A percentile compares a stretch with the other conserved stretches of the same genome.
Conservation (phyloP, 2,888 invertebrate species). For the Carabus problematicus region DNA sequence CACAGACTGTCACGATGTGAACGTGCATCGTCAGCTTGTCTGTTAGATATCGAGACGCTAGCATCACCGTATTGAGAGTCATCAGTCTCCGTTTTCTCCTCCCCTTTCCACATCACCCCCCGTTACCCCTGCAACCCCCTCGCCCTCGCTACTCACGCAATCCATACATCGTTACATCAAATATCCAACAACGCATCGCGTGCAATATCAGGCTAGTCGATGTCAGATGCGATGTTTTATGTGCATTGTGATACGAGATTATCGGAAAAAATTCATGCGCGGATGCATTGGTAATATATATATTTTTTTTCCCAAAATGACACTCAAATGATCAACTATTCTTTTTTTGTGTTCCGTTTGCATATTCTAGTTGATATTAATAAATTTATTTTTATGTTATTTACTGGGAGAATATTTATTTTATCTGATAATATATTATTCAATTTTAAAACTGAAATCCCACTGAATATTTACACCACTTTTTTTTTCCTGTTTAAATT, state of each 20-base stretch:
- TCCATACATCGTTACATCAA: slow-evolving; percentile 15
- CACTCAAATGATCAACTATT: too few relatives aligned
- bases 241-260: slow-evolving; percentile 24
- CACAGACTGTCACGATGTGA: neutral
- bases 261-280: slow-evolving; percentile 20
- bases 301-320: too few relatives aligned
- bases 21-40: slow-evolving; percentile 31
- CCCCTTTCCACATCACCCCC: neutral
- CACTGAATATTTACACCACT: too few relatives aligned
- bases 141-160: neutral
- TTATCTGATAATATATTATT: too few relatives aligned
- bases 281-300: neutral
- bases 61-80: neutral
- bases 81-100: neutral
- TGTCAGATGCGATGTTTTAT: slow-evolving; percentile 29
- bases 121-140: neutral
- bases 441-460: too few relatives aligned
- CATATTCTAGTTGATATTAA: too few relatives aligned
- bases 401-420: too few relatives aligned
- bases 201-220: slow-evolving; percentile 32
- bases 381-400: too few relatives aligned
- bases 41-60: slow-evolving; percentile 27
- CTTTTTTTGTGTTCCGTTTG: too few relatives aligned
- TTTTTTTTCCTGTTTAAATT: too few relatives aligned
- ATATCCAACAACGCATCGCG: slow-evolving; percentile 16